Conservation (phyloP, 2,888 invertebrate genomes). For the Lepidochitona cinerea region DNA sequence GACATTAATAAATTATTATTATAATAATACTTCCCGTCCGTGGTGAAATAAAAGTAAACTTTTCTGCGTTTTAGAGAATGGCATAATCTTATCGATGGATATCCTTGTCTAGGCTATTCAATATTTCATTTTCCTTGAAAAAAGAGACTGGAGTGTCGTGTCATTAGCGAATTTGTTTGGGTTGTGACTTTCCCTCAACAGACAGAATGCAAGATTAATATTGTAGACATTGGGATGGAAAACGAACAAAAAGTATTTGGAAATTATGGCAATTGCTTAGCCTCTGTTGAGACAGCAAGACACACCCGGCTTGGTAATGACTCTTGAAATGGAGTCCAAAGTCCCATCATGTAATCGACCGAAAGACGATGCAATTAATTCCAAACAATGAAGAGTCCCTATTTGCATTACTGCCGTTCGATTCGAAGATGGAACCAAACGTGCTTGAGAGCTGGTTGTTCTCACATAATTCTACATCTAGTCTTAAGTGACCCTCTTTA, state of each 20-base stretch:
- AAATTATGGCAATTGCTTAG: not conserved
- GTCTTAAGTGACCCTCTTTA: not conserved
- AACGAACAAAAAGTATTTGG: not conserved
- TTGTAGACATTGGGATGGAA: not conserved
- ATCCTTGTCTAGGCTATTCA: no score
- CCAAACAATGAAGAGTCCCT: not conserved
- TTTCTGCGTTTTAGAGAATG: no score
- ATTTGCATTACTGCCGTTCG: conserved; percentile 5
- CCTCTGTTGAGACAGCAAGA: not conserved
- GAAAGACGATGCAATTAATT: conserved; percentile 1
- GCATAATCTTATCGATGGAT: no score
- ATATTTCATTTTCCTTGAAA: no score
- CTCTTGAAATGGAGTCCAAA: not conserved
- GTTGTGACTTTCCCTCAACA: no score
- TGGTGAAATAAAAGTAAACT: no score
- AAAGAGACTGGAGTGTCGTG: no score
- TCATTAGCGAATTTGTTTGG: no score
- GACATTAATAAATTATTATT: no score
- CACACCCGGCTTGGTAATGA: not conserved
- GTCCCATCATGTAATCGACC: not conserved
- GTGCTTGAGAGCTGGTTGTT: not conserved
- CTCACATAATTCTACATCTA: not conserved
- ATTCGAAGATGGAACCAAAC: not conserved
- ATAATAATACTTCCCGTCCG: no score
- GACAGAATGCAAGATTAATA: not conserved